Base-by-base conservation (phyloP, 2,113 vertebrate genomes). In the Calidris pygmaea region DNA sequence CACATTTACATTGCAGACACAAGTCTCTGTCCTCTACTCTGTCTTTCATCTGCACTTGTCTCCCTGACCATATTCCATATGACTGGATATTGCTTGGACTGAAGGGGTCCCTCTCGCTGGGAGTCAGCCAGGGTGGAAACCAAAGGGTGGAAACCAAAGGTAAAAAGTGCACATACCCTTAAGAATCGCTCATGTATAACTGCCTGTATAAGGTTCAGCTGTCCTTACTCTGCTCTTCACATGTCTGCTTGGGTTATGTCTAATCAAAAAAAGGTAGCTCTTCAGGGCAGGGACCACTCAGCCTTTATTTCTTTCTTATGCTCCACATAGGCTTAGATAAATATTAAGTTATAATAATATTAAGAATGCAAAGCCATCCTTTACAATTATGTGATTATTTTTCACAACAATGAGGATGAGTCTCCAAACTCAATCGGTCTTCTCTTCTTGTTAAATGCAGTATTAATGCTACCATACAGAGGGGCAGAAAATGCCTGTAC, bases 371-470 rank as follows among this genome's bases (percentile, higher is more conserved):
- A 74, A 75, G 10, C 7, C 5, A 2, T 47, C 35, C 23, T 82
- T 81, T 72, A 65, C 11, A 79, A 47, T 34, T 37, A 68, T 20
- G 4, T 62, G 56, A 87, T 85, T 93, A 82, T 68, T 95, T 87
- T 87, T 72, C 47, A 83, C 27, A 85, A 56, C 17, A 82, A 14
- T 93, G 73, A 84, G 55, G 91, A 92, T 60, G 32, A 43, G 26
- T 94, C 96, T 93, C 89, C 50, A 93, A 89, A 94, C n/a, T 81
- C 71, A 50, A 19, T 17, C 55, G 66, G 21, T 86, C 95, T 88
- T 89, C 30, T 87, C 9, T 76, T 91, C 34, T 43, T 90, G 60
- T 59, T 92, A 70, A 85, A 86, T 39, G 63, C 30, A 78, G 34
- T 65, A 65, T 18, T 53, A 76, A 77, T 50, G 13, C n/a, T 65